Conservation (phyloP, 2,888 invertebrate genomes). For the Hirtodrosophila trivittata region DNA sequence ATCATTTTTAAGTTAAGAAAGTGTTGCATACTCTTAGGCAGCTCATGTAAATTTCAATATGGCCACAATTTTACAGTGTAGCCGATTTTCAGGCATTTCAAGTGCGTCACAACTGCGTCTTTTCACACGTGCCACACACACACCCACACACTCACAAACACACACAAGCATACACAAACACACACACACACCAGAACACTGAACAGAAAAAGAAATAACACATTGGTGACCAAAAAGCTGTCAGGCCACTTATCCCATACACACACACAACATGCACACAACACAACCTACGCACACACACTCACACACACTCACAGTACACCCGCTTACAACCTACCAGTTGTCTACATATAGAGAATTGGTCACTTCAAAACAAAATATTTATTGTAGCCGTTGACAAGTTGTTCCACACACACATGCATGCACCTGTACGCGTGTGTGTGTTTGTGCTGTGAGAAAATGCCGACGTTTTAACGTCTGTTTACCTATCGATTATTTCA, state of each 20-base stretch:
- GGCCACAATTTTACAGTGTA: conserved; percentile 29
- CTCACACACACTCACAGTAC: conserved; percentile 6
- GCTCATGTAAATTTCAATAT: conserved; percentile 12
- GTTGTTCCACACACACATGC: conserved; percentile 27
- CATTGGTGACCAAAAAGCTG: conserved; percentile 41
- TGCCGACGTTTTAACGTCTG: conserved; percentile 78
- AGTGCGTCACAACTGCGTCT: conserved; percentile 51
- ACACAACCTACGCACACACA: conserved; percentile 13
- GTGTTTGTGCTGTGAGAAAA: conserved; percentile 59
- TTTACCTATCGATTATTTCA: conserved; percentile 81
- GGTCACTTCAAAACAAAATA: conserved; percentile 74
- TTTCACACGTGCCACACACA: conserved; percentile 62
- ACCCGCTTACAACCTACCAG: conserved; percentile 3
- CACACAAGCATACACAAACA: conserved; percentile 7
- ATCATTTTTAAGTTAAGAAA: neutral
- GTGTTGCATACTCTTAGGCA: conserved; percentile 58
- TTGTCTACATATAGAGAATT: conserved; percentile 42
- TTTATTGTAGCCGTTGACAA: conserved; percentile 73
- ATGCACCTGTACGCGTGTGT: conserved; percentile 1
- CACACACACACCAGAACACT: neutral
- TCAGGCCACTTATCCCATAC: conserved; percentile 61
- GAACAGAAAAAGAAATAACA: conserved; percentile 4
- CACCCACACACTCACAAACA: conserved; percentile 5
- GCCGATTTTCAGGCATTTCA: conserved; percentile 9
- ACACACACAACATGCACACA: conserved; percentile 14